Base-by-base conservation (phyloP, 2,888 invertebrate genomes). In the Helobdella robusta region DNA sequence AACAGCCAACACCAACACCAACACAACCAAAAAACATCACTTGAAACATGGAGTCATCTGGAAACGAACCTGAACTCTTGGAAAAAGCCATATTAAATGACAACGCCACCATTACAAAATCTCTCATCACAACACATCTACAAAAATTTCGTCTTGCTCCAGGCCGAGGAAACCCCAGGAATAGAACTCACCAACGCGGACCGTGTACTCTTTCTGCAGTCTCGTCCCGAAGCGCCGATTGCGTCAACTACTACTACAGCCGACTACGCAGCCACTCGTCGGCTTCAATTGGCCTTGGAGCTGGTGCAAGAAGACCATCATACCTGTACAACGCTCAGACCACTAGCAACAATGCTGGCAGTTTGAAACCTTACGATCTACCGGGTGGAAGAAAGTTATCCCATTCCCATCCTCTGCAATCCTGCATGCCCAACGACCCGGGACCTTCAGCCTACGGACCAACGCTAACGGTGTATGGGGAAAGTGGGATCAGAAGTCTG, bases 221-320 rank as follows among this genome's bases (percentile, higher is more conserved):
- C 6, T 36, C 62, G 2, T 50, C 50, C 50, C 62, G 62, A 1
- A 48, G 48, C 28, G 62, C 62, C 50, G 62, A 62, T 28, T 62
- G 62, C 46, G 67, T 67, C 28, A 64, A 60, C 54, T 64, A 59
- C 25, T 46, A 44, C 2, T 60, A 58, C 11, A 65, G 60, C 62
- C 59, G 67, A n/a, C 60, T 62, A 6, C 66, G 65, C 40, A 65
- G 61, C 28, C 65, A 66, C 32, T 66, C 66, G 35, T 64, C 58
- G 46, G 67, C 32, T 18, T 66, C 68, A 15, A 58, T 66, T 30
- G 66, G 68, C 54, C 64, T 63, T 6, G 46, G 46, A 6, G 28
- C 62, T 6, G 46, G 46, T n/a, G 50, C 44, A 15, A 36, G 62
- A 30, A 48, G 62, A 11, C 62, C 46, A 3, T 62, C 62, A 3